A percentile compares a stretch with the other conserved stretches of the same genome.
These are phyloP conservation scores for Cryptotis parvus DNA, from an alignment of 2,113 vertebrate species.

Conservation along the genomic window DNA sequence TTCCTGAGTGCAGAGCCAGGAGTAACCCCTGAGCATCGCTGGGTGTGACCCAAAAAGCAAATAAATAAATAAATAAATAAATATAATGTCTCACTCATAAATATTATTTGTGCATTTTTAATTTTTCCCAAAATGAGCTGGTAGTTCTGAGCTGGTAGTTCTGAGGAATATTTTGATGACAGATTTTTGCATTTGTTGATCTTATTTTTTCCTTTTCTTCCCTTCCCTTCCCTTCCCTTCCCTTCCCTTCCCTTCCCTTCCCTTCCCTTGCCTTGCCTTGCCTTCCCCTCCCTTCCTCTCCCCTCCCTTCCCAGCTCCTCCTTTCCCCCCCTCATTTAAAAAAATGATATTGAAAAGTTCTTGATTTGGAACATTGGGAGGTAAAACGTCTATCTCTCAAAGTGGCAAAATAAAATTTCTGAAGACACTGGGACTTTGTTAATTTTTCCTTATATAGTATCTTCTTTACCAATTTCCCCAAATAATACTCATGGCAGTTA, in stretches of 20 bases:
- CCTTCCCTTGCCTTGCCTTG: too few relatives aligned
- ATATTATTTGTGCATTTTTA: constrained; percentile 65
- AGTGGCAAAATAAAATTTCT: neutral
- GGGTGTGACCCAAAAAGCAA: too few relatives aligned
- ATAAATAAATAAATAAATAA: too few relatives aligned
- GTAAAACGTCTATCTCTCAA: constrained; percentile 22
- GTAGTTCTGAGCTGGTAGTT: constrained; percentile 64
- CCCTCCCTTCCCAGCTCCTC: neutral
- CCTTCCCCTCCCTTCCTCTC: too few relatives aligned
- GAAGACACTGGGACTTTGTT: neutral
- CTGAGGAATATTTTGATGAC: constrained; percentile 57
- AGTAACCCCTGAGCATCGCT: too few relatives aligned
- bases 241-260: too few relatives aligned
- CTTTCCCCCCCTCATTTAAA: neutral
- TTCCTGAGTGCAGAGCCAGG: too few relatives aligned
- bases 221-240: too few relatives aligned
- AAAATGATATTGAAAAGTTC: constrained; percentile 25
- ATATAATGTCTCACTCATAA: constrained; percentile 56
- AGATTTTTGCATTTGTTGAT: constrained; percentile 69
- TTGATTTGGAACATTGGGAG: constrained; percentile 38
- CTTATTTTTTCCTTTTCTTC: constrained; percentile 30
- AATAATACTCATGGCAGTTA: neutral
- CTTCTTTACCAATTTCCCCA: neutral
- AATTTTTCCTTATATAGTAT: constrained; percentile 33
- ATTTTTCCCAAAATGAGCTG: constrained; percentile 67